These are phyloP conservation scores for Tortricodes alternella DNA, from an alignment of 2,888 invertebrate genomes.

Conservation along the genomic window DNA sequence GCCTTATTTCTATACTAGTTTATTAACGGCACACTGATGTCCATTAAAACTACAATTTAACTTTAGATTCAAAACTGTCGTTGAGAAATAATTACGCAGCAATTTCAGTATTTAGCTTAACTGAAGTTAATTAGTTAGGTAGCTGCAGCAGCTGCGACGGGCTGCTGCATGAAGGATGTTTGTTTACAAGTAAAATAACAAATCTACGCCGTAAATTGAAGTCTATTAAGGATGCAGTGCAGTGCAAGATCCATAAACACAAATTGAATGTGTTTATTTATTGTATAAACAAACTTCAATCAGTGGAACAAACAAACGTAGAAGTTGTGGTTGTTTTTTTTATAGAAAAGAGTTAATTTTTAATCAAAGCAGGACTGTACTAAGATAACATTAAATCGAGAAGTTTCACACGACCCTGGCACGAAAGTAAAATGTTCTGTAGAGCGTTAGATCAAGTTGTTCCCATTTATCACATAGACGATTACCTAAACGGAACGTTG, in stretches of 20 bases:
- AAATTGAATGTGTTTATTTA: too few species aligned
- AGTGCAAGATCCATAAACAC: too few species aligned
- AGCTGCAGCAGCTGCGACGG: conserved; percentile 57
- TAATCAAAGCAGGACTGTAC: too few species aligned
- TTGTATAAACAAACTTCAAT: too few species aligned
- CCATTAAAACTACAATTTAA: background rate
- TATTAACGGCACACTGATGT: background rate
- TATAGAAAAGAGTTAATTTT: too few species aligned
- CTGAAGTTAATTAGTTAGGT: conserved; percentile 66
- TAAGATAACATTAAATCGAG: conserved; percentile 5
- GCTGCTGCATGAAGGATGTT: conserved; percentile 23
- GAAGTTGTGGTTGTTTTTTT: too few species aligned
- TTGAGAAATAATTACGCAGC: conserved; percentile 44
- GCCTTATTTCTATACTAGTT: background rate
- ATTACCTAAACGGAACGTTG: conserved; percentile 30
- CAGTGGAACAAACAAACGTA: background rate
- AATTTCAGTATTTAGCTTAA: conserved; percentile 56
- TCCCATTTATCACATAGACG: conserved; percentile 36
- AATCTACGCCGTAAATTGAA: background rate
- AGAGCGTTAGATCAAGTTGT: conserved; percentile 35
- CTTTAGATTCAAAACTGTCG: background rate
- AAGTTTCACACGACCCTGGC: conserved; percentile 1
- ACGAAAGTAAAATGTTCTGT: conserved; percentile 30
- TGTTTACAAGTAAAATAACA: conserved; percentile 11
- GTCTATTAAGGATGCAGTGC: too few species aligned